Evolutionary conservation across 2,888 invertebrate genomes (phyloP), one percentile per base, ranked within the genome.

Genomic region (Caenorhabditis imperialis): DNA sequence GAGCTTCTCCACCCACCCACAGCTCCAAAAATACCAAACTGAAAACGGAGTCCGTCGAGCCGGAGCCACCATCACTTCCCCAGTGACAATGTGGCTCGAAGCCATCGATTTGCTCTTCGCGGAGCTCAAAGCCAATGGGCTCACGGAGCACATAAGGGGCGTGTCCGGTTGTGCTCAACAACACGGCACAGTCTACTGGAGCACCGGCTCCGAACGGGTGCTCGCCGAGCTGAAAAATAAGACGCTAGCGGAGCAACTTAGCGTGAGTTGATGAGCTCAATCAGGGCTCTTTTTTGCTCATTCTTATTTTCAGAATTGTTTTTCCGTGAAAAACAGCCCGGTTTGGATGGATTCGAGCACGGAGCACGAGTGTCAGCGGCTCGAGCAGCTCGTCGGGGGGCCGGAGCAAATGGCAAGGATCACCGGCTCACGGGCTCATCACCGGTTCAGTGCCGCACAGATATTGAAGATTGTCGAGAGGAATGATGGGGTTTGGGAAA

Each of bases 181-280:
- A 93, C 98, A 98, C 89, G 97, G 97, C 0, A 95, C 96, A 44
- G 93, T 98, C 0, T 98, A 94, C 90, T 98, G 98, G 98, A 92
- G 92, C 48, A 92, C 91, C 75, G 93, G 93, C 14, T 92, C 94
- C 0, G 91, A 92, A 60, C 84, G 91, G 14, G 91, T 91, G 0
- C 90, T 98, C 18, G 88, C 89, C 58, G 91, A 89, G 47, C 90
- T 96, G 25, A 91, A 93, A 57, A 90, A 94, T 0, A 53, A 38
- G 22, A 44, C 14, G 10, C 58, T 81, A 45, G 23, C 14, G 0
- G 47, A 75, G n/a, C 74, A 72, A 38, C 48, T 81, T 16, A 40
- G 65, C 63, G 77, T 76, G 25, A 53, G 23, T 25, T 22, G 3
- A 14, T 20, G 42, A 40, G 30, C 27, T 55, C 30, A 37, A 16